These are phyloP conservation scores for Hirtodrosophila confusa DNA, from an alignment of 2,888 invertebrate species.

Conservation along the genomic window DNA sequence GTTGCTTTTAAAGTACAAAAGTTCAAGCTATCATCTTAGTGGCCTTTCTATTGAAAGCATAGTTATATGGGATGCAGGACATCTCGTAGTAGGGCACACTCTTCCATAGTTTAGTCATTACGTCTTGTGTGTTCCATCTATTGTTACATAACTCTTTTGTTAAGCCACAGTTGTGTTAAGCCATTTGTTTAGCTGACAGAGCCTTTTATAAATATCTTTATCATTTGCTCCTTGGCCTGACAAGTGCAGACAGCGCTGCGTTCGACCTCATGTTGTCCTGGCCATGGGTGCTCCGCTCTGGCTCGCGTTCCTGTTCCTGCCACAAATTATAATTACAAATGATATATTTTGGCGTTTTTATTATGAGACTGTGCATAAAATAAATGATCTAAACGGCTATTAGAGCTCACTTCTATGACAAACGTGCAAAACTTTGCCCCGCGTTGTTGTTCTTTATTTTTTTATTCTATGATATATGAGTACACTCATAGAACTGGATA, in stretches of 20 bases:
- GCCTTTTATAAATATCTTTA: constrained; percentile 49
- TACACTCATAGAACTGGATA: constrained; percentile 24
- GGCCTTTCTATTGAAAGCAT: constrained; percentile 28
- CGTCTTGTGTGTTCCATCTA: constrained; percentile 27
- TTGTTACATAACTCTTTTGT: constrained; percentile 76
- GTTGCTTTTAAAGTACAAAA: no score
- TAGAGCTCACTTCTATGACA: constrained; percentile 51
- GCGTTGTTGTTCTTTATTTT: constrained; percentile 17
- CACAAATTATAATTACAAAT: constrained; percentile 73
- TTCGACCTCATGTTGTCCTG: constrained; percentile 17
- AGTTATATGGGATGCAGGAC: constrained; percentile 37
- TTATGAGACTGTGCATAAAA: constrained; percentile 66
- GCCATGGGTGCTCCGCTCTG: background rate
- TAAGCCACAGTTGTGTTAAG: constrained; percentile 60
- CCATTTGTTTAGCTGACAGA: constrained; percentile 59
- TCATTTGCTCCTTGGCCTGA: constrained; percentile 41
- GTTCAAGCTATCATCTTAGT: constrained; percentile 7
- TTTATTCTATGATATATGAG: background rate
- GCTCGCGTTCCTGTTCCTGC: constrained; percentile 1
- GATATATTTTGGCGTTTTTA: constrained; percentile 70
- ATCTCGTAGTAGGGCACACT: constrained; percentile 27
- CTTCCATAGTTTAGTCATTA: constrained; percentile 14
- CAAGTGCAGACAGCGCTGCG: constrained; percentile 53
- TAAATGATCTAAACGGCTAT: constrained; percentile 66
- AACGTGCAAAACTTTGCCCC: constrained; percentile 59